These are phyloP conservation scores for Urophycis tenuis DNA, from an alignment of 2,797 vertebrate species.

Conservation along the genomic window DNA sequence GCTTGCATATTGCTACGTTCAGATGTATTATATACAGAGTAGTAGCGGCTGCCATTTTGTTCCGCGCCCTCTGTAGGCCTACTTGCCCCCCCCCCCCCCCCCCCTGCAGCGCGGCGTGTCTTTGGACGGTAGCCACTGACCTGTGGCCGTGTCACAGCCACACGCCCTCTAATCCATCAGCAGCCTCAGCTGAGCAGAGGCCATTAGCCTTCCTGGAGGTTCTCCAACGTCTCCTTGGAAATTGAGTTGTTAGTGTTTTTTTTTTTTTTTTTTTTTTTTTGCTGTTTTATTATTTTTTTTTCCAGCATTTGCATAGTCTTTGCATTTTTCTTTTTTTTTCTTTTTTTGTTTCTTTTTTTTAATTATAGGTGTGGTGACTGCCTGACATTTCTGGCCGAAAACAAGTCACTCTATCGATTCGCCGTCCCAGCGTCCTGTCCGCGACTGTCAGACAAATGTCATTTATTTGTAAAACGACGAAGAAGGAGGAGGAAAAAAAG, in stretches of 20 bases:
- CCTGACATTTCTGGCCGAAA: constrained; percentile 40
- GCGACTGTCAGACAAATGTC: constrained; percentile 38
- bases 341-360: neutral
- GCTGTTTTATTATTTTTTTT: no score
- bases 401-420: constrained; percentile 48
- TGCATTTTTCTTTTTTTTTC: neutral
- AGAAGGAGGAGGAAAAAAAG: constrained; percentile 21
- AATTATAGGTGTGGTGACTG: constrained; percentile 15
- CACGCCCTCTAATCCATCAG: constrained; percentile 41
- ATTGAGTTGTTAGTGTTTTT: neutral
- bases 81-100: neutral
- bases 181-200: constrained; percentile 1
- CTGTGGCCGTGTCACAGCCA: constrained; percentile 23
- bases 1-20: neutral
- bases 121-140: constrained; percentile 23
- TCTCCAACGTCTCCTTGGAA: constrained; percentile 2
- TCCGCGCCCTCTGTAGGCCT: neutral
- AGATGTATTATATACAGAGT: neutral
- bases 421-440: constrained; percentile 42
- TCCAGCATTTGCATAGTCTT: neutral
- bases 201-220: constrained; percentile 11
- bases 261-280: no score
- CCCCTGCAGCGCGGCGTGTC: neutral
- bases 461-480: constrained; percentile 19
- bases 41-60: neutral